Evolutionary conservation across 1,140 invertebrate genomes (phyloP).

Genomic region (Rhagoletis pomonella): DNA sequence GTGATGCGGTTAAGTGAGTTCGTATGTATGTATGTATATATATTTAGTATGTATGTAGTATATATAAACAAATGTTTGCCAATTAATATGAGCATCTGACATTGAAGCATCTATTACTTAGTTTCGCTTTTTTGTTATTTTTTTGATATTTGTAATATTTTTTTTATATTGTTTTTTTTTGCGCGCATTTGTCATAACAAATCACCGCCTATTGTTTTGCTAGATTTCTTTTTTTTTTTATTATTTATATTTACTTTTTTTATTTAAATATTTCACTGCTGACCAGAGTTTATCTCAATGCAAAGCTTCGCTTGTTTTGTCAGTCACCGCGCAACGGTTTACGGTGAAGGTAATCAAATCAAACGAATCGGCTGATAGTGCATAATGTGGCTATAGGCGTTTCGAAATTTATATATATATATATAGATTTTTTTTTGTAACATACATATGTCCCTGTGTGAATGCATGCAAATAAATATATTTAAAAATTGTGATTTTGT

Average conservation of each 20-base stretch:
- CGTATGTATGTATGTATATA: background rate
- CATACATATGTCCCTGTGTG: background rate
- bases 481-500: background rate
- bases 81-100: no score
- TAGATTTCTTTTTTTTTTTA: background rate
- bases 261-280: background rate
- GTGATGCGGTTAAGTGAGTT: background rate
- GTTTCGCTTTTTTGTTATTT: background rate
- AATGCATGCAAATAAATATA: background rate
- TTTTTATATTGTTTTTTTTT: background rate
- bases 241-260: background rate
- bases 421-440: background rate
- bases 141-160: background rate
- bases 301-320: slow-evolving; percentile 18
- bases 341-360: slow-evolving; percentile 22
- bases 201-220: background rate
- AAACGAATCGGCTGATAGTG: background rate
- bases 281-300: background rate
- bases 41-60: background rate
- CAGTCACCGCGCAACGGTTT: slow-evolving; percentile 14
- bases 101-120: background rate
- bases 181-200: slow-evolving; percentile 25
- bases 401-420: no score
- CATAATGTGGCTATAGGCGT: background rate
- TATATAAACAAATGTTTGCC: background rate